Evolutionary conservation across 2,113 vertebrate genomes (phyloP), one percentile per base, ranked within the genome.

Genomic region (Lampris megalopsis): DNA sequence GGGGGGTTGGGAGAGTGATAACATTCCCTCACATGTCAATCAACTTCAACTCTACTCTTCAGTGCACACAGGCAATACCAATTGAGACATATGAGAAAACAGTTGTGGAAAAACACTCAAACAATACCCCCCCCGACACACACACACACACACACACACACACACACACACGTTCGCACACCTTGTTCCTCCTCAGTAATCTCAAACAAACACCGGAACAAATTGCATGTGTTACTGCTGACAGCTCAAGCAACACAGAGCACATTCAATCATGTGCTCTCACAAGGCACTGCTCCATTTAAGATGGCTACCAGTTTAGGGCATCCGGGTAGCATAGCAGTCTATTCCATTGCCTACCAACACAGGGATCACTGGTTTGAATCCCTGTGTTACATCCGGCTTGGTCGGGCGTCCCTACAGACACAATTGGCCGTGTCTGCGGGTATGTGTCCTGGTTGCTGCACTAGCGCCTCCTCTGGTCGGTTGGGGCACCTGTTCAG

Each of bases 1-100:
- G 58, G 13, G 37, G 2, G 58, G 24, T 4, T 4, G 37, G 9
- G 52, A 54, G 52, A n/a, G 52, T n/a, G 52, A 11, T 54, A 11
- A n/a, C 52, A 10, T 77, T 84, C 74, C 73, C 71, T 86, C 75
- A 58, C 41, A 36, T 37, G 74, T 89, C 87, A 91, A 86, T 90
- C 87, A 89, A 63, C 63, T 35, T 90, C 87, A 89, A 63, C 63
- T 35, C 10, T 0, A 1, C 78, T 76, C 65, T 75, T 49, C 9
- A 8, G 54, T 64, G 63, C 52, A 5, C 80, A 75, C 47, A 68
- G 77, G 73, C 71, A 60, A 59, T 77, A 64, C 73, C 81, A 68
- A 61, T 45, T 7, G 43, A 84, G 70, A 73, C 13, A 36, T 57
- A 64, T 37, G 1, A 77, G 66, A 68, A 77, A 82, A 83, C 57